Conservation (phyloP, 1,140 invertebrate species). For the Parapsyche elsis region DNA sequence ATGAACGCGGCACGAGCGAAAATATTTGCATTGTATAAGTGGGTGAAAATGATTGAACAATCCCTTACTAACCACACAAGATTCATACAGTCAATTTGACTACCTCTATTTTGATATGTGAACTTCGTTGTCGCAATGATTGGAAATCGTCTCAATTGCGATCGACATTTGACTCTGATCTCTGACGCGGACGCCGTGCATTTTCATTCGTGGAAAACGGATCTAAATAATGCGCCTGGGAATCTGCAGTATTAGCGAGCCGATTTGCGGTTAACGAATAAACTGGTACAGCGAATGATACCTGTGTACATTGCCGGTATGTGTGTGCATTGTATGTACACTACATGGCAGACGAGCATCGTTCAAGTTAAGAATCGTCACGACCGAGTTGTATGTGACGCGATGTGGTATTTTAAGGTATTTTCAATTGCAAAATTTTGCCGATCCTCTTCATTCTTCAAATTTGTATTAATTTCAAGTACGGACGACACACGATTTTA, state of each 20-base stretch:
- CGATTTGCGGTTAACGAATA: not conserved
- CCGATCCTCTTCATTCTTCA: not conserved
- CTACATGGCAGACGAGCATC: not conserved
- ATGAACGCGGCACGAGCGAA: constrained; percentile 17
- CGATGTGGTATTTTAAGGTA: constrained; percentile 18
- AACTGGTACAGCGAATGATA: too few species aligned
- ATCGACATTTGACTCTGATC: not conserved
- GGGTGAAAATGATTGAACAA: too few species aligned
- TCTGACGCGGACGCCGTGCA: not conserved
- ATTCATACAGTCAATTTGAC: too few species aligned
- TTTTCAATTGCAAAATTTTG: constrained; percentile 26
- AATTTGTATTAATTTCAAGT: not conserved
- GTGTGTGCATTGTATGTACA: not conserved
- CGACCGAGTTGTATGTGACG: not conserved
- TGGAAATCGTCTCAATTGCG: not conserved
- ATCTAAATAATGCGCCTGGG: not conserved
- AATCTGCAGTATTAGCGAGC: not conserved
- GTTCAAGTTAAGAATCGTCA: constrained; percentile 11
- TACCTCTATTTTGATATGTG: too few species aligned
- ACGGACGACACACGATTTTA: not conserved
- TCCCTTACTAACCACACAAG: too few species aligned
- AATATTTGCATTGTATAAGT: not conserved
- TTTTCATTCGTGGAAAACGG: not conserved
- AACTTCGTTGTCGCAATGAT: too few species aligned
- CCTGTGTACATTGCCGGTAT: not conserved